phyloP scores from a whole-genome alignment of 2,888 invertebrate species.

The Drosophila percnosoma region DNA sequence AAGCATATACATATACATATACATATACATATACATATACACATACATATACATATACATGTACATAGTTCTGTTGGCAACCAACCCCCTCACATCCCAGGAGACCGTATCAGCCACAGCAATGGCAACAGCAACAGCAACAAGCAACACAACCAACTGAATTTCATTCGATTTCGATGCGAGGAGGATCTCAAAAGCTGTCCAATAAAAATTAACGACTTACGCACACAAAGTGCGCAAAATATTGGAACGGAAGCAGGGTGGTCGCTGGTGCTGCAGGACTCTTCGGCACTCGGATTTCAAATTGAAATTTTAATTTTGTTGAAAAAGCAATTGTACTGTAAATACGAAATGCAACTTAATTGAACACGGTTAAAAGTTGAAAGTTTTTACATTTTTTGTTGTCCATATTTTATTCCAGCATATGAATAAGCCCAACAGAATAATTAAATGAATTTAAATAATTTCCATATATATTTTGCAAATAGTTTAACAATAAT shows the following conservation, averaged over 20 bases:
- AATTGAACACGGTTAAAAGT: slow-evolving; percentile 27
- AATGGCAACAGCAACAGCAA: slow-evolving; percentile 68
- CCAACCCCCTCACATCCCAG: slow-evolving; percentile 24
- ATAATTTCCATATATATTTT: background rate
- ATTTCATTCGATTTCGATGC: slow-evolving; percentile 80
- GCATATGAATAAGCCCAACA: background rate
- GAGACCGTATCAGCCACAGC: slow-evolving; percentile 55
- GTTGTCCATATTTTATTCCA: background rate
- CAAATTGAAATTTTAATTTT: slow-evolving; percentile 69
- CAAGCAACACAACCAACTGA: slow-evolving; percentile 76
- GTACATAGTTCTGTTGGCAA: slow-evolving; percentile 15
- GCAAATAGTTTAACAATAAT: background rate
- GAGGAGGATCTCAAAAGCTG: slow-evolving; percentile 79
- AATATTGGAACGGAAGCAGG: slow-evolving; percentile 45
- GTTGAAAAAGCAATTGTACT: slow-evolving; percentile 47
- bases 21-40: background rate
- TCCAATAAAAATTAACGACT: slow-evolving; percentile 83
- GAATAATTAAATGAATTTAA: background rate
- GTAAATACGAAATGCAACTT: slow-evolving; percentile 18
- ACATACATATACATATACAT: background rate
- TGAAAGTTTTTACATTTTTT: background rate
- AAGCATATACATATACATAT: background rate
- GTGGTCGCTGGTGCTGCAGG: slow-evolving; percentile 25
- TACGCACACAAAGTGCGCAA: slow-evolving; percentile 72
- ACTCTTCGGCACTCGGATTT: slow-evolving; percentile 31